Conservation (phyloP, 2,888 invertebrate species). For the Chymomyza fuscimana region DNA sequence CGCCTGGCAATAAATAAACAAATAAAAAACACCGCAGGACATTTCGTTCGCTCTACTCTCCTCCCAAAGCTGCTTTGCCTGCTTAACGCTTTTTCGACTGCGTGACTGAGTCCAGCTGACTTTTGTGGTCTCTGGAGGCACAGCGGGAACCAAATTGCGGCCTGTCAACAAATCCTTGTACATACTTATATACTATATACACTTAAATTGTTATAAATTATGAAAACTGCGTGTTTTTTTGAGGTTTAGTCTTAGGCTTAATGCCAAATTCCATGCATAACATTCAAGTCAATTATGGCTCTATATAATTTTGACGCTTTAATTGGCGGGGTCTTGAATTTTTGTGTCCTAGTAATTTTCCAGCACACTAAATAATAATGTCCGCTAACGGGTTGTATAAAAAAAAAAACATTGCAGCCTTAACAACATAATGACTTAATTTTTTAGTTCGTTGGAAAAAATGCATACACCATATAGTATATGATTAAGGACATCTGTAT, state of each 20-base stretch:
- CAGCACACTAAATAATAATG: conserved; percentile 2
- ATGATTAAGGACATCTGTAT: neutral
- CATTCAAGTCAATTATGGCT: conserved; percentile 9
- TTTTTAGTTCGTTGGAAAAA: neutral
- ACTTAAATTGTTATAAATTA: conserved; percentile 19
- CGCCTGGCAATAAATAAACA: conserved; percentile 59
- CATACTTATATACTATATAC: conserved; percentile 41
- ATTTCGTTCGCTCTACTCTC: conserved; percentile 41
- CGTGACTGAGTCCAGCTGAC: conserved; percentile 36
- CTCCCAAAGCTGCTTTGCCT: conserved; percentile 11
- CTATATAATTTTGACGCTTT: conserved; percentile 2
- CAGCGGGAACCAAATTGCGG: conserved; percentile 51
- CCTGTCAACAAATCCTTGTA: conserved; percentile 68
- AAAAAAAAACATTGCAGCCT: neutral
- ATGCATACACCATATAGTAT: neutral
- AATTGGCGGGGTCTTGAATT: conserved; percentile 4
- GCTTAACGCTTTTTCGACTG: conserved; percentile 18
- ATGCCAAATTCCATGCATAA: neutral
- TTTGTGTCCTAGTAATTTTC: conserved; percentile 1
- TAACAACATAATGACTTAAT: neutral
- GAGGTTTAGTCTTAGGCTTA: neutral
- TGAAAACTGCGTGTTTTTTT: neutral
- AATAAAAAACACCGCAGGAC: conserved; percentile 59
- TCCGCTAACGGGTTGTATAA: neutral
- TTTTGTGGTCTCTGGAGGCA: conserved; percentile 31